These are phyloP conservation scores for Cerceris rybyensis DNA, from an alignment of 2,888 invertebrate species.

Conservation along the genomic window DNA sequence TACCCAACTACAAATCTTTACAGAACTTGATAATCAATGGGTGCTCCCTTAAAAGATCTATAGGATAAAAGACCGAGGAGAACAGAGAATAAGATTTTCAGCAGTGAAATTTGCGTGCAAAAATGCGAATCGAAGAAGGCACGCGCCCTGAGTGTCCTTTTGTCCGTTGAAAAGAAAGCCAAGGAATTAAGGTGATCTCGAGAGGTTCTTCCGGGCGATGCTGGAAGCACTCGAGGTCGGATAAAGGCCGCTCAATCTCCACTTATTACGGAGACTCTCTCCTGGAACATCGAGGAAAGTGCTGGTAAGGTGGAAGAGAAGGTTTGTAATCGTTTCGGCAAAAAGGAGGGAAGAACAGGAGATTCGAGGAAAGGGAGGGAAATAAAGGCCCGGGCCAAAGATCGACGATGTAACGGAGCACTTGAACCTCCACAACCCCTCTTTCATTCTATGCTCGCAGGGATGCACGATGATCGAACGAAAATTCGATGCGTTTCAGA, in stretches of 20 bases:
- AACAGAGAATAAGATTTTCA: too few species aligned
- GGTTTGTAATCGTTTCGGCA: constrained; percentile 47
- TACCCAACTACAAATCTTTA: too few species aligned
- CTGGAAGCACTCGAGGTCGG: constrained; percentile 34
- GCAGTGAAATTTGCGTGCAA: not conserved
- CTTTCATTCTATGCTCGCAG: constrained; percentile 4
- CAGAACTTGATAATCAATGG: too few species aligned
- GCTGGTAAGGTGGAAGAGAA: constrained; percentile 35
- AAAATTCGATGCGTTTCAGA: not conserved
- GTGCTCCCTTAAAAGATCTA: too few species aligned
- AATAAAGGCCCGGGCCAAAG: not conserved
- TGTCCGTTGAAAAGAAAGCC: constrained; percentile 30
- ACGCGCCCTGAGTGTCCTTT: constrained; percentile 16
- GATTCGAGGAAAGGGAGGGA: not conserved
- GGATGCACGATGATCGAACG: constrained; percentile 32
- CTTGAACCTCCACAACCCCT: constrained; percentile 23
- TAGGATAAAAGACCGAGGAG: too few species aligned
- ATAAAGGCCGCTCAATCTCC: constrained; percentile 51
- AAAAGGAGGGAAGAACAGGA: constrained; percentile 3
- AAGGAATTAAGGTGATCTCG: constrained; percentile 51
- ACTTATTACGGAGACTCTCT: constrained; percentile 46
- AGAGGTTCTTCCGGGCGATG: constrained; percentile 27
- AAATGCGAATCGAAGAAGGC: constrained; percentile 10
- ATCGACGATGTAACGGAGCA: constrained; percentile 25
- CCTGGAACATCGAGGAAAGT: constrained; percentile 36